phyloP scores from a whole-genome alignment of 2,113 vertebrate genomes.

The Plestiodon gilberti region DNA sequence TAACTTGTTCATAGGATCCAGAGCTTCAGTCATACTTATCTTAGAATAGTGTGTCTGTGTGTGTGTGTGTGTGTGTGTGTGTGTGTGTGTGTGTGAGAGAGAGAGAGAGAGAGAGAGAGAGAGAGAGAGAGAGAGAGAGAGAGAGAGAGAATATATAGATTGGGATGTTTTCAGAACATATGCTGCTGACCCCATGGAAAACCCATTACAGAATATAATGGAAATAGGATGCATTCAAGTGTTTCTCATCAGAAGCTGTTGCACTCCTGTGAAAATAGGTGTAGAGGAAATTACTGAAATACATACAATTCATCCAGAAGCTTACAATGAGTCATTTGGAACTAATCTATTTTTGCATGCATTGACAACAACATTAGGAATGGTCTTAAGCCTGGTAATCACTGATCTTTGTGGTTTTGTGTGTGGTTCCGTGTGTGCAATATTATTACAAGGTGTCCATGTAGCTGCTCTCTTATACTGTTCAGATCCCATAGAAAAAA shows the following conservation, averaged over 20 bases:
- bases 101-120: no score
- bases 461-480: background rate
- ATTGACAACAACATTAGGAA: conserved; percentile 3
- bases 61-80: background rate
- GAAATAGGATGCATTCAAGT: conserved; percentile 1
- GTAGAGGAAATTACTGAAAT: background rate
- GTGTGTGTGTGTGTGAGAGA: no score
- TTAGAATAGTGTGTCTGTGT: background rate
- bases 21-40: background rate
- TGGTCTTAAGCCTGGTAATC: background rate
- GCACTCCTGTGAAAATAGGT: background rate
- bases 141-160: background rate
- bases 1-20: background rate
- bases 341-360: conserved; percentile 19
- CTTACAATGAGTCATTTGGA: conserved; percentile 2
- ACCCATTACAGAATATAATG: background rate
- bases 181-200: conserved; percentile 12
- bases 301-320: conserved; percentile 1
- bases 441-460: background rate
- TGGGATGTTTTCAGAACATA: background rate
- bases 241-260: conserved; percentile 18
- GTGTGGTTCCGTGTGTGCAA: background rate
- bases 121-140: no score
- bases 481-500: background rate
- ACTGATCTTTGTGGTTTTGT: background rate